Evolutionary conservation across 2,888 invertebrate species (phyloP).

Genomic region (Drosophila sordidula): DNA sequence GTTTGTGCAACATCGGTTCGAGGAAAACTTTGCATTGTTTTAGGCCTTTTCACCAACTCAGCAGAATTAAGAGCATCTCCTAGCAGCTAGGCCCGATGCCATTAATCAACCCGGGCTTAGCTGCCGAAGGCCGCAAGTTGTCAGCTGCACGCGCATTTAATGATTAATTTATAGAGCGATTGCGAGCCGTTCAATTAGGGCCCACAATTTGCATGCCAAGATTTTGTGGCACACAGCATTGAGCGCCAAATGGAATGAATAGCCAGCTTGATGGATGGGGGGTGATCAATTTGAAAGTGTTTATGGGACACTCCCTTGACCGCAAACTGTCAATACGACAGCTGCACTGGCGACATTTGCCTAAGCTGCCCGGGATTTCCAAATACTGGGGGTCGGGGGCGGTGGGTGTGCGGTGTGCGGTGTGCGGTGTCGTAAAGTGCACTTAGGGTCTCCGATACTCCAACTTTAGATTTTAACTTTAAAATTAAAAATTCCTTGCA

Average conservation of each 20-base stretch:
- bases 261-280: conserved; percentile 77
- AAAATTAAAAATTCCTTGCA: conserved; percentile 75
- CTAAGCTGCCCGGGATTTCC: conserved; percentile 58
- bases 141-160: conserved; percentile 69
- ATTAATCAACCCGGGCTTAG: conserved; percentile 79
- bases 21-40: conserved; percentile 59
- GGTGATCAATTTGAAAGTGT: conserved; percentile 81
- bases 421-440: conserved; percentile 55
- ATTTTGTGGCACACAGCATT: conserved; percentile 11
- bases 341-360: conserved; percentile 73
- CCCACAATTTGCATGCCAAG: conserved; percentile 69
- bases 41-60: conserved; percentile 56
- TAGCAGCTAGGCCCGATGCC: conserved; percentile 35
- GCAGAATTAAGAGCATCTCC: conserved; percentile 70
- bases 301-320: conserved; percentile 66
- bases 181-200: conserved; percentile 69
- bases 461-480: conserved; percentile 54
- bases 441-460: conserved; percentile 42
- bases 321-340: conserved; percentile 76
- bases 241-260: conserved; percentile 40
- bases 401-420: background rate
- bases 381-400: background rate
- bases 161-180: conserved; percentile 71
- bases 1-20: conserved; percentile 2
- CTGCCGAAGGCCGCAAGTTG: conserved; percentile 55